Percentiles rank a stretch among this genome's conserved stretches.
Evolutionary conservation across 2,797 vertebrate genomes (phyloP).

Genomic region (Anniella stebbinsi): DNA sequence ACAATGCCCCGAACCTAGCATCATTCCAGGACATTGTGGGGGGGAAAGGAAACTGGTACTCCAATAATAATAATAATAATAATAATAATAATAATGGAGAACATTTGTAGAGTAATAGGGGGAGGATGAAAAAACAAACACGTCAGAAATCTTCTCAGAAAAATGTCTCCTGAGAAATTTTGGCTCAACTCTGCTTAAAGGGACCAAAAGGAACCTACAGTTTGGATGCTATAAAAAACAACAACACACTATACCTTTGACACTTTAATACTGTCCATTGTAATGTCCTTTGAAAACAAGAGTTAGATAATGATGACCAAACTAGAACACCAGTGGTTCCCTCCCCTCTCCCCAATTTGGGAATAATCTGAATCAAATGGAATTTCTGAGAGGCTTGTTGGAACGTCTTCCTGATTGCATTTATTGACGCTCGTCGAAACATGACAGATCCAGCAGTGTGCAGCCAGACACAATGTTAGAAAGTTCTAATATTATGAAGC

Average conservation of each 20-base stretch:
- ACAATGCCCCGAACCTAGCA: too few relatives aligned
- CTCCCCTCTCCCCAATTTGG: constrained; percentile 44
- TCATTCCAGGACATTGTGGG: too few relatives aligned
- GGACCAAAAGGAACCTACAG: constrained; percentile 13
- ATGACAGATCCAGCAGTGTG: constrained; percentile 11
- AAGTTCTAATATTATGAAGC: constrained; percentile 37
- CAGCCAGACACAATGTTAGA: constrained; percentile 22
- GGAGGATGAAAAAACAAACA: background rate
- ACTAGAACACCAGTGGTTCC: constrained; percentile 1
- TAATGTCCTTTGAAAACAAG: constrained; percentile 36
- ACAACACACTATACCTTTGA: constrained; percentile 25
- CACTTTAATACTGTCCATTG: constrained; percentile 37
- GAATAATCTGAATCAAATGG: constrained; percentile 48
- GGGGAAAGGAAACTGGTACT: too few relatives aligned
- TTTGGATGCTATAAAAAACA: constrained; percentile 29
- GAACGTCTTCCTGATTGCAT: constrained; percentile 14
- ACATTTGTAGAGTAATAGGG: too few relatives aligned
- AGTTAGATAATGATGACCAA: constrained; percentile 18
- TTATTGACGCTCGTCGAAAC: constrained; percentile 24
- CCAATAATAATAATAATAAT: too few relatives aligned
- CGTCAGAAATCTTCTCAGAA: background rate
- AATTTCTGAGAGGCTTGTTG: constrained; percentile 20
- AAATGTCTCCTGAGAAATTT: background rate
- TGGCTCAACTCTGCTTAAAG: constrained; percentile 20
- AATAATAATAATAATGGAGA: too few relatives aligned